A percentile compares a stretch with the other conserved stretches of the same genome.
These are phyloP conservation scores for Hycleus phaleratus DNA, from an alignment of 1,140 invertebrate species.

Conservation along the genomic window DNA sequence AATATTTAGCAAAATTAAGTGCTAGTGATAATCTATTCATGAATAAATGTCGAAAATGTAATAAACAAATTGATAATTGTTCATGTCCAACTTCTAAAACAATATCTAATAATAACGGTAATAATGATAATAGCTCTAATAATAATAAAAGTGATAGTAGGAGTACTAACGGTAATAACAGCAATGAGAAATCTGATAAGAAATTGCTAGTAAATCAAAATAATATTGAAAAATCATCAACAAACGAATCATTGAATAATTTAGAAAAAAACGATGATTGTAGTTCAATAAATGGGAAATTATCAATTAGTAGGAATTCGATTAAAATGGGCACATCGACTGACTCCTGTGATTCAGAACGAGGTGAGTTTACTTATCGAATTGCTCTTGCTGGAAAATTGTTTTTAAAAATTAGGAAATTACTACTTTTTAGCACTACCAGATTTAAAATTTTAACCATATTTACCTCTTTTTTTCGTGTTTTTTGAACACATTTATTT, in stretches of 20 bases:
- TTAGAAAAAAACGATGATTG: neutral
- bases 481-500: neutral
- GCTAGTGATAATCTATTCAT: constrained; percentile 30
- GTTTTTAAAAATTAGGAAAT: no score
- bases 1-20: constrained; percentile 41
- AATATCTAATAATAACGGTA: constrained; percentile 4
- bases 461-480: neutral
- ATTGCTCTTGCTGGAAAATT: no score
- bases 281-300: neutral
- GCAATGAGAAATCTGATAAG: neutral
- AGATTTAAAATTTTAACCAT: neutral
- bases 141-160: neutral
- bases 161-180: neutral
- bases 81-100: constrained; percentile 9
- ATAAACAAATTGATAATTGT: constrained; percentile 8
- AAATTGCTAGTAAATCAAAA: neutral
- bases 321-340: constrained; percentile 29
- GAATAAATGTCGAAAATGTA: constrained; percentile 15
- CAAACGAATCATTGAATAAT: constrained; percentile 8
- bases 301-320: constrained; percentile 3
- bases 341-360: constrained; percentile 38
- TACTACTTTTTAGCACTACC: no score
- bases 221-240: constrained; percentile 2
- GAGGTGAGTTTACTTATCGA: constrained; percentile 18
- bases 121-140: neutral